These are phyloP conservation scores for Ariopsis seemanni DNA, from an alignment of 2,113 vertebrate species.

Conservation along the genomic window DNA sequence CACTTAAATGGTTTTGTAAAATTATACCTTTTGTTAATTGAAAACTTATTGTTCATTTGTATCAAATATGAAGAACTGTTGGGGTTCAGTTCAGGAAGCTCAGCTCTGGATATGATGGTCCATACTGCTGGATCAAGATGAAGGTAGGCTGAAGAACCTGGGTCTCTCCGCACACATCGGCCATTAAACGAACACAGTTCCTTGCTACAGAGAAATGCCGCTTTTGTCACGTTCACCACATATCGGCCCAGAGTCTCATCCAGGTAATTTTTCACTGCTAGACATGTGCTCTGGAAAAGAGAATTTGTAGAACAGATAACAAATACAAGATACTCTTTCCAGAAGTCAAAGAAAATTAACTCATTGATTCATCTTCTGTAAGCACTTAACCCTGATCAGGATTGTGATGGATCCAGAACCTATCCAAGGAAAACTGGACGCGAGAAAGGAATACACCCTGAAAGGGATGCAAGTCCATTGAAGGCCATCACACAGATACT, in stretches of 20 bases:
- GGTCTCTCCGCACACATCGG: conserved; percentile 66
- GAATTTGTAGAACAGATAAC: not conserved
- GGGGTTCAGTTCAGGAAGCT: not conserved
- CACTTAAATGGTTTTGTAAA: conserved; percentile 64
- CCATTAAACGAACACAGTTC: conserved; percentile 68
- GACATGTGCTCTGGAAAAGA: conserved; percentile 61
- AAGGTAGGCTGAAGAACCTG: conserved; percentile 60
- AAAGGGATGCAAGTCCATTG: not conserved
- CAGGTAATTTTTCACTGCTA: conserved; percentile 64
- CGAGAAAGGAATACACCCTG: not conserved
- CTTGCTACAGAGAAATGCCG: conserved; percentile 69
- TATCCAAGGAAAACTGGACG: not conserved
- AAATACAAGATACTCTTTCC: not conserved
- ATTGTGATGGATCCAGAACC: not conserved
- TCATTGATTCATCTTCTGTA: not conserved
- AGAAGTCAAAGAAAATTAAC: not conserved
- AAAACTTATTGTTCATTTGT: conserved; percentile 20
- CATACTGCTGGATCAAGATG: conserved; percentile 69
- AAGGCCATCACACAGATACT: not conserved
- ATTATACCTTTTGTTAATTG: conserved; percentile 18
- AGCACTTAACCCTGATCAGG: not conserved
- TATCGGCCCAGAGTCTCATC: conserved; percentile 70
- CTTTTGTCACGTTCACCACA: conserved; percentile 75
- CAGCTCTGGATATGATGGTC: conserved; percentile 51
- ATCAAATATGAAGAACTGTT: conserved; percentile 45